These are phyloP conservation scores for Chunga burmeisteri DNA, from an alignment of 2,113 vertebrate species.

Conservation along the genomic window DNA sequence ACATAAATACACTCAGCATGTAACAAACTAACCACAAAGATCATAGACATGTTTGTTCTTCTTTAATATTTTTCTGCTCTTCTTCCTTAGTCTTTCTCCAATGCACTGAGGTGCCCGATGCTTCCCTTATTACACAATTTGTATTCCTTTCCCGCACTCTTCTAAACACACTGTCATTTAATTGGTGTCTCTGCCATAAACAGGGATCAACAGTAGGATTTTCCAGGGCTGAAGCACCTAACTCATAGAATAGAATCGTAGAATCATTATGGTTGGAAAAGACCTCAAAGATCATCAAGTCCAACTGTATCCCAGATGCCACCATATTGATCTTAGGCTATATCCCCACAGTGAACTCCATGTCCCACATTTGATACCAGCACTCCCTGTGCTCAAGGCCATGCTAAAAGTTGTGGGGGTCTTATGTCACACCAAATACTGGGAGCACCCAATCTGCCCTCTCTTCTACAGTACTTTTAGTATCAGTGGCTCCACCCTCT, in stretches of 20 bases:
- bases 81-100: background rate
- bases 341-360: background rate
- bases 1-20: slow-evolving; percentile 41
- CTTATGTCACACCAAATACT: background rate
- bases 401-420: background rate
- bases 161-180: background rate
- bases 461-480: background rate
- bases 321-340: background rate
- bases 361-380: background rate
- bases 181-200: background rate
- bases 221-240: background rate
- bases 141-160: background rate
- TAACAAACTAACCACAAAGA: slow-evolving; percentile 3
- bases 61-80: background rate
- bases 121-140: background rate
- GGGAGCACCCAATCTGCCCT: background rate
- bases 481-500: background rate
- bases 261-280: no score
- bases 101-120: background rate
- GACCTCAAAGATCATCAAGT: no score
- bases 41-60: slow-evolving; percentile 3
- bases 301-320: no score
- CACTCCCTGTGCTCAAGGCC: background rate
- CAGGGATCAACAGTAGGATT: background rate
- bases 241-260: background rate